A percentile compares a stretch with the other conserved stretches of the same genome.
phyloP scores from a whole-genome alignment of 2,797 vertebrate species.

The Darevskia mixta region DNA sequence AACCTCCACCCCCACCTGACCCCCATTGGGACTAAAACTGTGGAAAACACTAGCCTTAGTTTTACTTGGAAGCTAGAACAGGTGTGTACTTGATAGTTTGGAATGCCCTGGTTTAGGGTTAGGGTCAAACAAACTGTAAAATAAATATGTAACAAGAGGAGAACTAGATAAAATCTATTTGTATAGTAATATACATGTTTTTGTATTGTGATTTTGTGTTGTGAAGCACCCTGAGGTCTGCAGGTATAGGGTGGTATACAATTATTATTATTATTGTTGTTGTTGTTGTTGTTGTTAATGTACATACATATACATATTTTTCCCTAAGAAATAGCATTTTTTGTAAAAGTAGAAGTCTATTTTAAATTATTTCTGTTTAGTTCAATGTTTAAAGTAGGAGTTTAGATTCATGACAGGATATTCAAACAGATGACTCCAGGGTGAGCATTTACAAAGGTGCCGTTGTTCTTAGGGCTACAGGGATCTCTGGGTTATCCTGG shows the following conservation, averaged over 20 bases:
- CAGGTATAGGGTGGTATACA: no score
- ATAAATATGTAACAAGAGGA: not conserved
- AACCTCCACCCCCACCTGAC: not conserved
- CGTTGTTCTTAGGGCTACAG: constrained; percentile 87
- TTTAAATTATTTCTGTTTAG: constrained; percentile 24
- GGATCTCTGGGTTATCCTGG: constrained; percentile 86
- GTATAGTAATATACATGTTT: no score
- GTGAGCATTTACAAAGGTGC: constrained; percentile 82
- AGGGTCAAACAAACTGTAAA: not conserved
- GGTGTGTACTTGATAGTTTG: not conserved
- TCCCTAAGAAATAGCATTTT: no score
- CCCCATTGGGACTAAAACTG: not conserved
- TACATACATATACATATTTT: no score
- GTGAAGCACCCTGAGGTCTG: no score
- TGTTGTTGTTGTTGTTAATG: no score
- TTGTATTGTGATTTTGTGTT: no score
- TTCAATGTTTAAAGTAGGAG: constrained; percentile 51
- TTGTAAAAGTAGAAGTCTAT: no score
- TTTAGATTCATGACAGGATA: constrained; percentile 74
- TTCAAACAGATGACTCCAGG: constrained; percentile 76
- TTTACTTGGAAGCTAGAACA: not conserved
- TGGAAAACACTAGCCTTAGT: not conserved
- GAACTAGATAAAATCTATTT: not conserved
- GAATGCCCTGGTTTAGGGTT: not conserved
- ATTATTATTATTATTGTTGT: no score